Percentiles rank a stretch among this genome's conserved stretches.
Evolutionary conservation across 2,113 vertebrate genomes (phyloP).

Genomic region (Plestiodon gilberti): DNA sequence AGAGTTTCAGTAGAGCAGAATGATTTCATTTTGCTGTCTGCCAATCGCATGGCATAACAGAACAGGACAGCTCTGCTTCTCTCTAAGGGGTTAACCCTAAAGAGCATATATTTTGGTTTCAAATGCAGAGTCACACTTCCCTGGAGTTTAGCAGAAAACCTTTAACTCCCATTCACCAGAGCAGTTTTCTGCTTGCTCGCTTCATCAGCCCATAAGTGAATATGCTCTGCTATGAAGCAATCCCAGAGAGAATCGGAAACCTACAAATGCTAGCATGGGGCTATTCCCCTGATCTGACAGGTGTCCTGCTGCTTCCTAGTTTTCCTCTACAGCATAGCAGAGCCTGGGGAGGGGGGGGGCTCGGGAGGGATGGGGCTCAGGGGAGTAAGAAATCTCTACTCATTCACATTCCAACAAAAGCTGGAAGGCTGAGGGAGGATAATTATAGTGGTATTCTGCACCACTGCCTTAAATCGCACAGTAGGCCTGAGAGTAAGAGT

Average conservation of each 20-base stretch:
- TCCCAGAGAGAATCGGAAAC: not conserved
- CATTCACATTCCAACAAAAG: not conserved
- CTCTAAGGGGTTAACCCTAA: not conserved
- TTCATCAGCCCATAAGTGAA: not conserved
- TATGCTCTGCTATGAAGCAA: not conserved
- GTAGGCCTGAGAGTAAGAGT: not conserved
- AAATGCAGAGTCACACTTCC: not conserved
- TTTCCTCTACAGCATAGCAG: not conserved
- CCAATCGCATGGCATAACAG: not conserved
- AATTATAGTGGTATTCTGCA: not conserved
- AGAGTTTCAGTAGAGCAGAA: not conserved
- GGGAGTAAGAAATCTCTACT: not conserved
- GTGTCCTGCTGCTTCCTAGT: not conserved
- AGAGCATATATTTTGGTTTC: not conserved
- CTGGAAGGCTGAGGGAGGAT: not conserved
- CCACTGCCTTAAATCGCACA: constrained; percentile 4
- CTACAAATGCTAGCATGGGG: not conserved
- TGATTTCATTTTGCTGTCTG: not conserved
- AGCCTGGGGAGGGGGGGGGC: not conserved
- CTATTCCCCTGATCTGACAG: not conserved
- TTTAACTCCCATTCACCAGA: not conserved
- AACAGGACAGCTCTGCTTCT: not conserved
- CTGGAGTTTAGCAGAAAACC: not conserved
- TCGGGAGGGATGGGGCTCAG: not conserved
- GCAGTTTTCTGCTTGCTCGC: not conserved